Evolutionary conservation across 2,113 vertebrate species (phyloP), one percentile per base, ranked within the genome.

Genomic region (Scatophagus argus): DNA sequence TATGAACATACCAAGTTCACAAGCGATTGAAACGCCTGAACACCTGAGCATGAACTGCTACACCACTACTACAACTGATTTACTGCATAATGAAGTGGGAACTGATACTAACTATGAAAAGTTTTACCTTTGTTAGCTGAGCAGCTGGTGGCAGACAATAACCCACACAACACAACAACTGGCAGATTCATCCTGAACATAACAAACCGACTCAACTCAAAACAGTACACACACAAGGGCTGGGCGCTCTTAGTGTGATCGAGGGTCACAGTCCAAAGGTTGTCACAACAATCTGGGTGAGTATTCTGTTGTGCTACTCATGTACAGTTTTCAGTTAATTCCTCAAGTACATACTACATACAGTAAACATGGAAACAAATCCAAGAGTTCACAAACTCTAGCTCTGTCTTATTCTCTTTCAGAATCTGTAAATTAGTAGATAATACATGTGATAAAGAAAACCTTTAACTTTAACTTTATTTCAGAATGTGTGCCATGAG

Each of bases 111-210:
- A 17, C 12, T 17, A n/a, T 27, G 32, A 55, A 19, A 52, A 3
- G 32, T 19, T 25, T 70, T 82, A 88, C 87, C 84, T 74, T 73
- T 65, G 51, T 74, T 19, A 62, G 74, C 77, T 8, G 63, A 79
- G 55, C 79, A 89, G 67, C 71, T 38, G 36, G 29, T 27, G 16
- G 55, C 74, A 74, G 25, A 60, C 43, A 88, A 75, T 23, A 88
- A 68, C 49, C 55, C 29, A 39, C 41, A 76, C 41, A 80, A 31
- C 47, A 82, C 11, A 14, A 86, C 21, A 25, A 52, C 41, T 31
- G 12, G 43, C 19, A 52, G 8, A 41, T 46, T 38, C 85, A 87
- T 87, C 52, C 19, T 75, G 61, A 81, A 81, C 6, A 54, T 5
- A 13, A n/a, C 34, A 34, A 21, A 75, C 21, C 2, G 5, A 13